These are phyloP conservation scores for Capreolus pygargus DNA, from an alignment of 2,113 vertebrate species.

Conservation along the genomic window DNA sequence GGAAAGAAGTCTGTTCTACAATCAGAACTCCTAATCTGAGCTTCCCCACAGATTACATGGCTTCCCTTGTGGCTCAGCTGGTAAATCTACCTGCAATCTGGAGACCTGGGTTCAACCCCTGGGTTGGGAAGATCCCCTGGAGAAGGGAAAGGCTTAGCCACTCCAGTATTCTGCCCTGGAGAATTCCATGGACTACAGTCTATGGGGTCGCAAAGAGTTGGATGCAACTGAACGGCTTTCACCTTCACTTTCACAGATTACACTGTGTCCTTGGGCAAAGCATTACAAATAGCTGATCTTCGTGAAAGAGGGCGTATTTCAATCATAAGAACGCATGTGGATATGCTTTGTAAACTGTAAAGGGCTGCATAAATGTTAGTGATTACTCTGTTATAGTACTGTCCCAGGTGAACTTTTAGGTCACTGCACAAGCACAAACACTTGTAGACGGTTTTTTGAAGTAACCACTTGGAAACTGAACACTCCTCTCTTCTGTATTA, in stretches of 20 bases:
- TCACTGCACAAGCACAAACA: background rate
- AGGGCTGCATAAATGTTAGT: background rate
- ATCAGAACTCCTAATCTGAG: background rate
- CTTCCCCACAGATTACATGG: background rate
- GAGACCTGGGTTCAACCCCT: background rate
- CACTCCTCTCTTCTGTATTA: background rate
- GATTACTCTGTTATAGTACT: background rate
- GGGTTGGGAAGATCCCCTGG: background rate
- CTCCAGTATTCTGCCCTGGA: background rate
- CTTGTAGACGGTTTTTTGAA: background rate
- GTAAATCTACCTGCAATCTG: background rate
- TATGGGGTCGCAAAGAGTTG: background rate
- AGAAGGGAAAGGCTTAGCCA: background rate
- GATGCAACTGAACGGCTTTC: accelerated
- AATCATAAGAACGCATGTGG: background rate
- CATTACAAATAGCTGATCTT: background rate
- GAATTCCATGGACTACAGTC: background rate
- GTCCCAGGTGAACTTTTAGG: background rate
- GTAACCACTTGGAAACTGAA: background rate
- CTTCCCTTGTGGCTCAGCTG: background rate
- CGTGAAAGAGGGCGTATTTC: background rate
- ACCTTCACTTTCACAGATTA: background rate
- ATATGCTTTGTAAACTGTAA: background rate
- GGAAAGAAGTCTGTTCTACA: background rate
- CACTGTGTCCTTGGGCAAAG: background rate